Evolutionary conservation across 2,797 vertebrate genomes (phyloP).

Genomic region (Vipera latastei): DNA sequence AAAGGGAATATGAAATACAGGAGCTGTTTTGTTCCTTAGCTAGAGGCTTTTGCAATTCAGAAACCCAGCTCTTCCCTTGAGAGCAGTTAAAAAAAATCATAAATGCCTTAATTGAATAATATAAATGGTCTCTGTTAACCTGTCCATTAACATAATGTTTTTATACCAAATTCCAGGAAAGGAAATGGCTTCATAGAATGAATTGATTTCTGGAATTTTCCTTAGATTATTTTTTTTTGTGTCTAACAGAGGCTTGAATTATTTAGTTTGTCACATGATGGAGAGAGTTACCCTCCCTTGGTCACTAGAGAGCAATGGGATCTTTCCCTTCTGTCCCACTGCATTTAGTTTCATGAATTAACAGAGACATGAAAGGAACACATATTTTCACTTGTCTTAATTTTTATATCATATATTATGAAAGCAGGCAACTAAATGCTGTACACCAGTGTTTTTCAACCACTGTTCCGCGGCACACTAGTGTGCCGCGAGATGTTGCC

Average conservation of each 20-base stretch:
- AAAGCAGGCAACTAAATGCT: neutral
- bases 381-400: neutral
- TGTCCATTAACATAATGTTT: neutral
- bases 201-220: constrained; percentile 4
- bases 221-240: constrained; percentile 16
- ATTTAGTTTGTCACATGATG: neutral
- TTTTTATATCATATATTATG: neutral
- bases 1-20: neutral
- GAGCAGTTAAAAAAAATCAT: constrained; percentile 4
- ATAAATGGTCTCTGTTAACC: constrained; percentile 17
- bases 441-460: no score
- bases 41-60: constrained; percentile 13
- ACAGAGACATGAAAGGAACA: neutral
- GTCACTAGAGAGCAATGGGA: constrained; percentile 7
- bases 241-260: constrained; percentile 1
- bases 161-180: constrained; percentile 3
- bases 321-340: neutral
- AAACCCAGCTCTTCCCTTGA: neutral
- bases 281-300: constrained; percentile 1
- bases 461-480: no score
- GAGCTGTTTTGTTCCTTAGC: neutral
- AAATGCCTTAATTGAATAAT: neutral
- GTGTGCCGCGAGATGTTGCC: no score
- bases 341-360: neutral
- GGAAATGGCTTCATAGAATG: neutral